Base-by-base conservation (phyloP, 1,140 invertebrate species). In the Drosophila quadrilineata region DNA sequence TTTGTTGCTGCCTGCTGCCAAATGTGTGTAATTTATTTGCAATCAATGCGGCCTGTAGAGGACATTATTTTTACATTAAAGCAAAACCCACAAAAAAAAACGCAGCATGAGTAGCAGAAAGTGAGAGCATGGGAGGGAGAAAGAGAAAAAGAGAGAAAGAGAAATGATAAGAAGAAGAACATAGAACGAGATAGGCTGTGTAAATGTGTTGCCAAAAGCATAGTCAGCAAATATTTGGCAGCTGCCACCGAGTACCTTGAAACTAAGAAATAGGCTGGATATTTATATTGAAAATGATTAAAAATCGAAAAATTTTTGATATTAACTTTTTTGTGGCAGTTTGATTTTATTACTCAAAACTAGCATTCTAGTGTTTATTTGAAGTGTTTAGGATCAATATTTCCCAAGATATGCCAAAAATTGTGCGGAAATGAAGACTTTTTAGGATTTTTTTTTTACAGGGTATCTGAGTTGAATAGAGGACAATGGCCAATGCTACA, bases 11-110 rank as follows among this genome's bases (percentile, higher is more conserved):
- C 60, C 21, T 26, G 10, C 52, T 35, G 26, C 36, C 57, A 63
- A 63, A 63, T 80, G 58, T 73, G 59, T 69, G 77, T 84, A 75
- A 84, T 84, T 85, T 84, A 84, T 84, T 84, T 85, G 79, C 80
- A 77, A 84, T 84, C 79, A 85, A 84, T 84, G 79, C 66, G 65
- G 79, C 74, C 79, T 43, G 50, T n/a, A 67, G 65, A 71, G 70
- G 79, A 79, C 79, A 85, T 84, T 84, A 84, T 84, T 79, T 84
- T 79, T 62, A 85, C 79, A 85, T 84, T 84, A 84, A 77, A 77
- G 62, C 36, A 21, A 50, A 3, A 17, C 35, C 4, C n/a, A n/a
- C n/a, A 16, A 9, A 29, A 35, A 46, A 24, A 53, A 17, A 24
- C 33, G 16, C 14, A 12, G n/a, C 21, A 43, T 6, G 17, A 21